A percentile compares a stretch with the other conserved stretches of the same genome.
Conservation (phyloP, 37 sponge, comb jelly and placozoan genomes). For the Oscarella lobularis region DNA sequence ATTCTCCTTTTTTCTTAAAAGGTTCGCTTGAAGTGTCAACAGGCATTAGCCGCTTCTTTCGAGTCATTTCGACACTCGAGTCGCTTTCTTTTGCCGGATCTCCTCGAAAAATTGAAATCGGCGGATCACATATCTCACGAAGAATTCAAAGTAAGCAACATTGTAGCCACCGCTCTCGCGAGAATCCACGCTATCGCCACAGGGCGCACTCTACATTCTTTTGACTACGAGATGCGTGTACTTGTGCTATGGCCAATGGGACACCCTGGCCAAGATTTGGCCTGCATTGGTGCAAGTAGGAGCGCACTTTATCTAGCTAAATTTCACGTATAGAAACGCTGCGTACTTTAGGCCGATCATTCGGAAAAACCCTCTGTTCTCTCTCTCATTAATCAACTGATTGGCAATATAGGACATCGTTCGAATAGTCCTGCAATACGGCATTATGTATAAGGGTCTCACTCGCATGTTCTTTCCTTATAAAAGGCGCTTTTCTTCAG, state of each 20-base stretch:
- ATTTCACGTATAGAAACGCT: neutral
- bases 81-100: slow-evolving; percentile 19
- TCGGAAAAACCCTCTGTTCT: slow-evolving; percentile 44
- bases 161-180: neutral
- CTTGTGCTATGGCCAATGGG: slow-evolving; percentile 19
- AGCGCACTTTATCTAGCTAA: neutral
- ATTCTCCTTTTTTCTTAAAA: neutral
- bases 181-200: neutral
- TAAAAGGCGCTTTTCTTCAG: too few relatives aligned
- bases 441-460: too few relatives aligned
- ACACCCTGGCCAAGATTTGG: slow-evolving; percentile 8
- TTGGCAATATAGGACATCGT: too few relatives aligned
- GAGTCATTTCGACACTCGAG: slow-evolving; percentile 30
- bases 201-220: slow-evolving; percentile 62
- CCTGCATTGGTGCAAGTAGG: slow-evolving; percentile 35
- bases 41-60: slow-evolving; percentile 7
- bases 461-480: too few relatives aligned
- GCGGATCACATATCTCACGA: slow-evolving; percentile 35
- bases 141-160: slow-evolving; percentile 47
- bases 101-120: slow-evolving; percentile 21
- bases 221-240: slow-evolving; percentile 10
- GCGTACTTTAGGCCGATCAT: slow-evolving; percentile 29
- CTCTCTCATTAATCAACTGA: neutral
- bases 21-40: slow-evolving; percentile 48
- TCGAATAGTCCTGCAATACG: neutral